Evolutionary conservation across 2,113 vertebrate species (phyloP).

Genomic region (Aplodontia rufa): DNA sequence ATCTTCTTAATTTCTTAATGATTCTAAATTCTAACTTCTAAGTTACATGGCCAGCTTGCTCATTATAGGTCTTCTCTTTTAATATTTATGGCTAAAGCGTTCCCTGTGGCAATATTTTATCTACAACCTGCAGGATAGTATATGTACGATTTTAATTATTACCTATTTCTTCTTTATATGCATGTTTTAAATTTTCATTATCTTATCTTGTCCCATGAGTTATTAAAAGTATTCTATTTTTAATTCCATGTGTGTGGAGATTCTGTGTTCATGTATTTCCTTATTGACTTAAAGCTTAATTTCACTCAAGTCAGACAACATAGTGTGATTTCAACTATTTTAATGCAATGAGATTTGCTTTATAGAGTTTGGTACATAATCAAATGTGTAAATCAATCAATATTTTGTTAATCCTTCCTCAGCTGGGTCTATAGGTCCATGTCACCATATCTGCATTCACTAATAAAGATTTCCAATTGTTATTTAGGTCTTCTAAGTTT

Average conservation of each 20-base stretch:
- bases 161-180: not conserved
- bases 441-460: not conserved
- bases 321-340: not conserved
- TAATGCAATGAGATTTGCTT: not conserved
- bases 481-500: not conserved
- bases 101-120: not conserved
- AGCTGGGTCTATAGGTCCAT: not conserved
- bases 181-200: not conserved
- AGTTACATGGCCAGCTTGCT: not conserved
- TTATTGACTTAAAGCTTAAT: not conserved
- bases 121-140: not conserved
- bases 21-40: not conserved
- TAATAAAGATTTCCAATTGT: not conserved
- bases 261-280: not conserved
- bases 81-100: not conserved
- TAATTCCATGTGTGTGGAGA: not conserved
- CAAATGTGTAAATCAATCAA: not conserved
- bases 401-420: not conserved
- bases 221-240: conserved; percentile 26
- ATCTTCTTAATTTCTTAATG: not conserved
- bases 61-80: not conserved
- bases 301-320: not conserved
- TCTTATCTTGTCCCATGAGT: not conserved
- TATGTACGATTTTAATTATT: not conserved
- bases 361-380: not conserved